A percentile compares a stretch with the other conserved stretches of the same genome.
Conservation (phyloP, 2,888 invertebrate species). For the Ophion slaviceki region DNA sequence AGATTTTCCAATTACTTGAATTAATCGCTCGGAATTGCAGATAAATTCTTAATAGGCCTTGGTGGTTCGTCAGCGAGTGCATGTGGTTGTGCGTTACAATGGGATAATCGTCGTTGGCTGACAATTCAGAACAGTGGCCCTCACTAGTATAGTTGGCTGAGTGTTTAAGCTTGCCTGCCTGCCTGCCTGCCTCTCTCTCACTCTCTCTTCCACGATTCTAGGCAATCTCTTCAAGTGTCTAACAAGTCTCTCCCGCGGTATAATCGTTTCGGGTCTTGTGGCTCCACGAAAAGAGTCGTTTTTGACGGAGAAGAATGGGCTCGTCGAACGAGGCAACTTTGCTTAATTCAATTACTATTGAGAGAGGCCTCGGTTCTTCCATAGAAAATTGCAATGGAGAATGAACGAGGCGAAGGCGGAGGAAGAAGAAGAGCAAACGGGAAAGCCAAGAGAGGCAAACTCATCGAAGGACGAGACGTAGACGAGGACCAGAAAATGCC, state of each 20-base stretch:
- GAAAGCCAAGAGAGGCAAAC: slow-evolving; percentile 9
- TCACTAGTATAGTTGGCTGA: slow-evolving; percentile 48
- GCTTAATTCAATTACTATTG: slow-evolving; percentile 52
- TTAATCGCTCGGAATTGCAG: slow-evolving; percentile 36
- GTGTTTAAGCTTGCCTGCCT: slow-evolving; percentile 2
- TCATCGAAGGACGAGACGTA: slow-evolving; percentile 41
- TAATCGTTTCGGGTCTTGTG: slow-evolving; percentile 28
- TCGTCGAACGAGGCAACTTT: slow-evolving; percentile 43
- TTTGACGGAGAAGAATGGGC: slow-evolving; percentile 40
- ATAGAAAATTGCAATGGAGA: slow-evolving; percentile 59
- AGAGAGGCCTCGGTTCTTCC: slow-evolving; percentile 36
- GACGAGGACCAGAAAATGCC: slow-evolving; percentile 14
- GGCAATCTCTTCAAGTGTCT: slow-evolving; percentile 29
- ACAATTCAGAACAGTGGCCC: slow-evolving; percentile 53
- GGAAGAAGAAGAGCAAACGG: background rate
- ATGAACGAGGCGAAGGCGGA: slow-evolving; percentile 14
- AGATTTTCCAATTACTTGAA: slow-evolving; percentile 45
- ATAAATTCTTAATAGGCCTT: slow-evolving; percentile 1
- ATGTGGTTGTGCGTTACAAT: slow-evolving; percentile 51
- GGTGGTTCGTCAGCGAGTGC: slow-evolving; percentile 27
- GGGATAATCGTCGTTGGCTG: slow-evolving; percentile 57
- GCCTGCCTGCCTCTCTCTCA: background rate
- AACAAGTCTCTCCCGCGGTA: slow-evolving; percentile 11
- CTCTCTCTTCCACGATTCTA: slow-evolving; percentile 2
- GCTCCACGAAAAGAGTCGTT: slow-evolving; percentile 40